Base-by-base conservation (phyloP, 1,140 invertebrate genomes). In the Drosophila punjabiensis region DNA sequence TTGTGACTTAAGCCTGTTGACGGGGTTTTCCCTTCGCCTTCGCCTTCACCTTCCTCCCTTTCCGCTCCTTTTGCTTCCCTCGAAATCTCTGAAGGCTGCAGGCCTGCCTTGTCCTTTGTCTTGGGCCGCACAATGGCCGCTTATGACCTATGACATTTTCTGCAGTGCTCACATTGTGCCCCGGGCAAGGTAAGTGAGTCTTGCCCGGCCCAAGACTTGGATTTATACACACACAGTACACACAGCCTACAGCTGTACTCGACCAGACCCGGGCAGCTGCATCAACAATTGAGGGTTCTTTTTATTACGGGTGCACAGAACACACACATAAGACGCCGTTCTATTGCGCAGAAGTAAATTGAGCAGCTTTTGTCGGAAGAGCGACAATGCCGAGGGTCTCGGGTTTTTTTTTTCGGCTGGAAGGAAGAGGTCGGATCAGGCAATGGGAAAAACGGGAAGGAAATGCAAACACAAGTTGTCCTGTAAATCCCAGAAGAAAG, bases 101-200 rank as follows among this genome's bases (percentile, higher is more conserved):
- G 66, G 35, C 45, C 32, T 30, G 76, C 71, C 47, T 48, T 48
- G 30, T 37, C 43, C 43, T 70, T 80, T 87, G 76, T 77, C 77
- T 88, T 80, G 64, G 28, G 55, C 64, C 48, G 50, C 52, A 76
- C 63, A 71, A 81, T 67, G 55, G 66, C 68, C 58, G 84, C 78
- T 79, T 83, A 89, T 85, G 85, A 89, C 85, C 85, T 88, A 81
- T 88, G 85, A 88, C 85, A 88, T 88, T 79, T 76, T 88, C 62
- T 67, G 80, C 76, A 74, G 30, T 56, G 50, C 45, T 67, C 65
- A 80, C 76, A 87, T 70, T 87, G 83, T 16, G 55, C 50, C 65
- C 55, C 53, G 41, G 76, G 80, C 48, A 56, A 55, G 63, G 67
- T 58, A 67, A 85, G 69, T 67, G 84, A 61, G 58, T 53, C 75